Evolutionary conservation across 2,797 vertebrate genomes (phyloP), one percentile per base, ranked within the genome.

Genomic region (Typhlichthys eigenmanni): DNA sequence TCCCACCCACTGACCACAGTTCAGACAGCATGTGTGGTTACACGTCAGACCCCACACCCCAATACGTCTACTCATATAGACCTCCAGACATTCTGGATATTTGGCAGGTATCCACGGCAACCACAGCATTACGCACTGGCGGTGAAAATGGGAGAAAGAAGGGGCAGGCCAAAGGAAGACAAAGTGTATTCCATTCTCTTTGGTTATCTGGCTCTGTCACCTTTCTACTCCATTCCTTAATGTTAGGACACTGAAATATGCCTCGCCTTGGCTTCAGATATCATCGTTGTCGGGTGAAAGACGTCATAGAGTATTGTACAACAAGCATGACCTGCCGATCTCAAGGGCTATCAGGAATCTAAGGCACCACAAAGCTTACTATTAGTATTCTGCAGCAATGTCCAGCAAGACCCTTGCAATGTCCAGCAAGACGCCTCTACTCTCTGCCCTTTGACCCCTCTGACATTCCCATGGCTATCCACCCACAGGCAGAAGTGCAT

Each of bases 351-450:
- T 52, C 17, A 12, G 76, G 79, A 75, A 87, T 63, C 54, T 60
- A 81, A 81, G 66, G 79, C 24, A 29, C 24, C 24, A 86, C 81
- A 88, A 82, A 80, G 71, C 63, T 52, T 56, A 59, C 65, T 71
- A 81, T 86, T 87, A 29, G 4, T 29, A 69, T 86, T 76, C 74
- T 55, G 56, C 60, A 46, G 51, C 17, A 84, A 72, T 73, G 65
- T 4, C 46, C 74, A 66, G 58, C 80, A 78, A 79, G 38, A 74
- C 58, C 24, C 24, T 24, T 24, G 3, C 24, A 24, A 24, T 24
- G 24, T 24, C 24, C 24, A 29, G 24, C 24, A 54, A 69, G 66
- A 71, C 67, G 73, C 69, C 62, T 75, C 59, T 73, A 71, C 80
- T 58, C 67, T 58, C 66, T 75, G 70, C 59, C 74, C 80, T 83